phyloP scores from a whole-genome alignment of 2,888 invertebrate genomes.

The Drosophila mimica region DNA sequence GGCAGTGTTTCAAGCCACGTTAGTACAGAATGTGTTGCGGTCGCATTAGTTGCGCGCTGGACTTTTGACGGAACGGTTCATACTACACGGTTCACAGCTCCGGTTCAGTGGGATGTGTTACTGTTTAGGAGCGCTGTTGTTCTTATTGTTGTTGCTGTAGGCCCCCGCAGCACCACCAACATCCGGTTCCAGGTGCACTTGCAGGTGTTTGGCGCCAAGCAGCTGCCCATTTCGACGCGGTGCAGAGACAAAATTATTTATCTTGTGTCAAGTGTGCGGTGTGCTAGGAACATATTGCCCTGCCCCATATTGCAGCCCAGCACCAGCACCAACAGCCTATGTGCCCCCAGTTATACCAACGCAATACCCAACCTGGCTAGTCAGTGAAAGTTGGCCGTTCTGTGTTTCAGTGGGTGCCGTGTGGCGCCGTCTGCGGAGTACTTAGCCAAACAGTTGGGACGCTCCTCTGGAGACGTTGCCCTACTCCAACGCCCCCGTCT shows the following conservation, averaged over 20 bases:
- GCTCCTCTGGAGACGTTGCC: constrained; percentile 31
- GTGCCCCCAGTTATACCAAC: neutral
- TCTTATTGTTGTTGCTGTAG: constrained; percentile 18
- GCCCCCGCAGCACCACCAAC: neutral
- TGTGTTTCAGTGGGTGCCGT: constrained; percentile 53
- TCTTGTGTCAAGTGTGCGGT: constrained; percentile 75
- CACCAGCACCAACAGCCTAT: neutral
- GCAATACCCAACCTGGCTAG: constrained; percentile 7
- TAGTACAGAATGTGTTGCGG: constrained; percentile 1
- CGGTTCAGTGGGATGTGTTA: constrained; percentile 35
- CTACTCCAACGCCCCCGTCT: neutral
- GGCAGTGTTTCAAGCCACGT: neutral
- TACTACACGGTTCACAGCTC: constrained; percentile 18
- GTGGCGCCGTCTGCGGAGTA: constrained; percentile 66
- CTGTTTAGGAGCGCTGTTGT: constrained; percentile 27
- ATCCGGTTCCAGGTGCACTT: constrained; percentile 14
- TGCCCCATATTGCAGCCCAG: neutral
- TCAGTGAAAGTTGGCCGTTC: constrained; percentile 36
- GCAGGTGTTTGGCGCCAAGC: constrained; percentile 75
- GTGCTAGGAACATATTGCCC: constrained; percentile 26
- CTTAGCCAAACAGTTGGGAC: constrained; percentile 63
- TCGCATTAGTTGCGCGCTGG: constrained; percentile 66
- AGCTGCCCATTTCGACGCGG: constrained; percentile 70
- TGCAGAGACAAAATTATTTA: constrained; percentile 76
- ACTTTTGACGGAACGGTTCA: constrained; percentile 69